These are phyloP conservation scores for Peromyscus polionotus DNA, from an alignment of 2,113 vertebrate genomes.

Conservation along the genomic window DNA sequence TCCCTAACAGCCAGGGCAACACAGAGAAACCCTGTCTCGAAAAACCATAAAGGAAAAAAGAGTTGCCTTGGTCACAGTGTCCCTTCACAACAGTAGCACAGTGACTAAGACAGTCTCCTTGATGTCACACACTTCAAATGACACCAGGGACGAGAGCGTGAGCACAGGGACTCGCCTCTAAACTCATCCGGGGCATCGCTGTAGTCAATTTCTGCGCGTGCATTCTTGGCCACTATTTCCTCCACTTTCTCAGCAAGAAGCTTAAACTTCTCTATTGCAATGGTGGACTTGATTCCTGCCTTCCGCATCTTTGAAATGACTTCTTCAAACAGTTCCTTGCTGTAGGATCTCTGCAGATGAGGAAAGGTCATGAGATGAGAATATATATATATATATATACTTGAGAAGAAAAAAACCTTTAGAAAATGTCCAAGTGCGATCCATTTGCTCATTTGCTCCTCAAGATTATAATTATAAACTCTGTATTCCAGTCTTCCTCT, in stretches of 20 bases:
- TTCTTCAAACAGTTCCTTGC: conserved; percentile 98
- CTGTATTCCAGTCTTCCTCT: neutral
- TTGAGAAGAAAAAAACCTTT: neutral
- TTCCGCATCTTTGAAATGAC: conserved; percentile 99
- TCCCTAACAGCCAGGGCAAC: neutral
- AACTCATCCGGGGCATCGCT: conserved; percentile 99
- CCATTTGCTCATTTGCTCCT: too few relatives aligned
- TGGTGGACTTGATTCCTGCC: conserved; percentile 98
- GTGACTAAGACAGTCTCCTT: neutral
- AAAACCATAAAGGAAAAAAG: neutral
- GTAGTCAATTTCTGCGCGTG: conserved; percentile 98
- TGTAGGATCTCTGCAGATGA: conserved; percentile 95
- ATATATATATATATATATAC: neutral
- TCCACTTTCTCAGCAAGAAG: conserved; percentile 97
- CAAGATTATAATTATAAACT: neutral
- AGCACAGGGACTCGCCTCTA: conserved; percentile 88
- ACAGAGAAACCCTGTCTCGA: neutral
- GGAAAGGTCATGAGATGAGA: neutral
- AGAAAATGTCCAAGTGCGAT: neutral
- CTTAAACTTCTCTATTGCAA: conserved; percentile 99
- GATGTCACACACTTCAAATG: neutral
- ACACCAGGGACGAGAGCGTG: fast-evolving
- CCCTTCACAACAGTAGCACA: neutral
- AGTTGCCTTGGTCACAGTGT: too few relatives aligned
- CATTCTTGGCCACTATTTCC: conserved; percentile 97